Evolutionary conservation across 2,113 vertebrate species (phyloP).

Genomic region (Pollachius pollachius): DNA sequence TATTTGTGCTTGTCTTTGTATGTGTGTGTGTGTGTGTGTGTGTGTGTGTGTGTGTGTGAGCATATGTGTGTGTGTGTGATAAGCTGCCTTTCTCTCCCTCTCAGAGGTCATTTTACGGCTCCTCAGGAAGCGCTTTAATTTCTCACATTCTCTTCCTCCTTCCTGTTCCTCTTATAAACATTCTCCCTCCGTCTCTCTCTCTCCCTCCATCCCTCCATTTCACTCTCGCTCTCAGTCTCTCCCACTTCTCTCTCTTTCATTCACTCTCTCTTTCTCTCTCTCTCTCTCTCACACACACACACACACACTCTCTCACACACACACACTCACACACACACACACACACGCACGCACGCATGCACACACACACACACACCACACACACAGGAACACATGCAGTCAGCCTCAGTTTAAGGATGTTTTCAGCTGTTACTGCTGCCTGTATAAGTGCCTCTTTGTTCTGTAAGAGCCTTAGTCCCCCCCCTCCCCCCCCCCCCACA

Average conservation of each 20-base stretch:
- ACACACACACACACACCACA: no score
- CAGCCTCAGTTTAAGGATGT: conserved; percentile 63
- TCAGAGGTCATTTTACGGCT: neutral
- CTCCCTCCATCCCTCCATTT: neutral
- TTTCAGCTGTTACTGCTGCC: conserved; percentile 74
- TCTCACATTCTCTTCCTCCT: conserved; percentile 1
- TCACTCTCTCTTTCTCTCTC: neutral
- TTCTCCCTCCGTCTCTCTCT: neutral
- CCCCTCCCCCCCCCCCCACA: conserved; percentile 17
- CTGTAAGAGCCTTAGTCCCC: conserved; percentile 42
- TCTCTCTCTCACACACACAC: conserved; percentile 16
- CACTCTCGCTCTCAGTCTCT: neutral
- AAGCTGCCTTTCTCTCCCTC: neutral
- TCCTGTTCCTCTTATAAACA: conserved; percentile 1
- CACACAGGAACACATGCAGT: conserved; percentile 22
- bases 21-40: neutral
- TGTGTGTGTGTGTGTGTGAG: neutral
- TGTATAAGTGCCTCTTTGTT: conserved; percentile 75
- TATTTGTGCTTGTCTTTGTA: no score
- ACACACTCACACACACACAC: no score
- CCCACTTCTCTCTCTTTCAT: neutral
- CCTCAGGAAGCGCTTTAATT: neutral
- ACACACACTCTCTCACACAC: no score
- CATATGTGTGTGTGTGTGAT: neutral
- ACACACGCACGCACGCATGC: no score